Evolutionary conservation across 2,888 invertebrate genomes (phyloP).

Genomic region (Scrobipalpa atriplicella): DNA sequence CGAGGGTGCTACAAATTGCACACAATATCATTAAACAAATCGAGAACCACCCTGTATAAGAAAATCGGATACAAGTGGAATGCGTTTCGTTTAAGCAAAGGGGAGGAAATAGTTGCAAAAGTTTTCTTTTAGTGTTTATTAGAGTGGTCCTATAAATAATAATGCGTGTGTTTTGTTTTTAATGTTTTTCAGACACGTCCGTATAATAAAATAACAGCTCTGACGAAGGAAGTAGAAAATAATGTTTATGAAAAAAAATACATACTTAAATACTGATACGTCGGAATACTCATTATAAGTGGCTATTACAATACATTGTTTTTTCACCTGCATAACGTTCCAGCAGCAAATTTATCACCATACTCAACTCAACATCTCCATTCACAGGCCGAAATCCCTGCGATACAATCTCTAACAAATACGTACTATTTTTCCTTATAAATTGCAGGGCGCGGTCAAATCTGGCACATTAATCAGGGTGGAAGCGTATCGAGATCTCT

Average conservation of each 20-base stretch:
- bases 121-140: conserved; percentile 3
- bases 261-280: too few species aligned
- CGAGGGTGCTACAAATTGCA: conserved; percentile 24
- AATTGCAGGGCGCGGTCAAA: conserved; percentile 57
- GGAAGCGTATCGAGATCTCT: conserved; percentile 38
- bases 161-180: background rate
- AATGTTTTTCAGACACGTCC: background rate
- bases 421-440: conserved; percentile 45
- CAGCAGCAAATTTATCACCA: conserved; percentile 2
- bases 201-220: too few species aligned
- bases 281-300: too few species aligned
- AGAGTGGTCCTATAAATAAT: conserved; percentile 5
- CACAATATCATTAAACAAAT: conserved; percentile 9
- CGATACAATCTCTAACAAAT: conserved; percentile 35
- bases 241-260: too few species aligned
- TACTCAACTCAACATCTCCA: conserved; percentile 18
- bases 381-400: conserved; percentile 24
- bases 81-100: conserved; percentile 13
- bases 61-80: background rate
- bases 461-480: conserved; percentile 46
- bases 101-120: background rate
- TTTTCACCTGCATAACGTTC: background rate
- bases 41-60: conserved; percentile 1
- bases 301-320: background rate
- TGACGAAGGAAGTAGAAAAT: too few species aligned